These are phyloP conservation scores for Cacatua alba DNA, from an alignment of 2,113 vertebrate species.

Conservation along the genomic window DNA sequence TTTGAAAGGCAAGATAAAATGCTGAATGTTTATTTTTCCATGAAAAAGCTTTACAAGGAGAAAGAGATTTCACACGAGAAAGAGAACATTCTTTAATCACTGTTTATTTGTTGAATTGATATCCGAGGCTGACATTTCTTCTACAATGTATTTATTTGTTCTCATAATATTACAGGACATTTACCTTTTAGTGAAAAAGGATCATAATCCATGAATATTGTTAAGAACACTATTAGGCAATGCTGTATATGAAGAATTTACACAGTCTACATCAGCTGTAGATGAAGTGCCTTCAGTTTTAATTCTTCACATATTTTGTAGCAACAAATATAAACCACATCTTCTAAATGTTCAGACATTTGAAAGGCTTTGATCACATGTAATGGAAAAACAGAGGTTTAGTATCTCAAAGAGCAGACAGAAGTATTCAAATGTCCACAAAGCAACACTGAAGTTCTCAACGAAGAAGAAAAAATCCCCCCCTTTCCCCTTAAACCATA, in stretches of 20 bases:
- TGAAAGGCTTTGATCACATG: neutral
- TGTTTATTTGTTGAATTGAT: slow-evolving; percentile 28
- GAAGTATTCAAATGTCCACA: neutral
- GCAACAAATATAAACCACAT: neutral
- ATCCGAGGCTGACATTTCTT: neutral
- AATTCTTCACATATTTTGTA: neutral
- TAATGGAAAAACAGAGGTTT: neutral
- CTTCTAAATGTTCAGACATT: neutral
- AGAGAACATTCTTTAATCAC: slow-evolving; percentile 40
- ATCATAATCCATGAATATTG: slow-evolving; percentile 13
- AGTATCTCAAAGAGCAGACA: neutral
- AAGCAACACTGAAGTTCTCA: neutral
- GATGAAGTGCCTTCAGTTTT: neutral
- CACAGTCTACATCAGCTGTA: neutral
- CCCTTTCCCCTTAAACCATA: neutral
- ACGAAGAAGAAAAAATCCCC: neutral
- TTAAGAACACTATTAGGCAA: neutral
- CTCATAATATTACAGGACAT: slow-evolving; percentile 20
- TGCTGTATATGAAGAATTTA: neutral
- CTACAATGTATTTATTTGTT: slow-evolving; percentile 30
- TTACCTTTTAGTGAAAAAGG: slow-evolving; percentile 39
- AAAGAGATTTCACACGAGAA: slow-evolving; percentile 10
- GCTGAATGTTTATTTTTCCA: slow-evolving; percentile 48
- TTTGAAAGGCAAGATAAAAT: neutral
- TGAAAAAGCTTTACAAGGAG: slow-evolving; percentile 41